phyloP scores from a whole-genome alignment of 2,113 vertebrate genomes.

The Accipiter virgatus region DNA sequence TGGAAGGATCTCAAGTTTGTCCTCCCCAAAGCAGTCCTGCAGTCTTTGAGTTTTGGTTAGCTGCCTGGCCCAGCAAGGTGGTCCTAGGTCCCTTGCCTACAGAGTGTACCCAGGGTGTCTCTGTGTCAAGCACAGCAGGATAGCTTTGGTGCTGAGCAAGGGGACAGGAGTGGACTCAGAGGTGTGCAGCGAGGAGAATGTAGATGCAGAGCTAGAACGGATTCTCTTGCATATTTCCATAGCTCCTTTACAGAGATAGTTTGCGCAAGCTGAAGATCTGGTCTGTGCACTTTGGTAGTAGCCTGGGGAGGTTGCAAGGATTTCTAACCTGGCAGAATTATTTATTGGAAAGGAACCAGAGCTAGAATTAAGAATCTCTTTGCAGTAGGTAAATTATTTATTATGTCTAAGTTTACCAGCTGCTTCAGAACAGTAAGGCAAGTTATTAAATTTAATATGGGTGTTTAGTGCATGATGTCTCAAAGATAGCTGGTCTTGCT shows the following conservation, averaged over 20 bases:
- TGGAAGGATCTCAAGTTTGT: not conserved
- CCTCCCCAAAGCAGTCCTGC: not conserved
- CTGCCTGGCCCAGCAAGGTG: not conserved
- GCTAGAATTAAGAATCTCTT: not conserved
- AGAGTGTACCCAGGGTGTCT: not conserved
- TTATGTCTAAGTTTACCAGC: not conserved
- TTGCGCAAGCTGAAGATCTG: not conserved
- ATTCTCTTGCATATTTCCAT: not conserved
- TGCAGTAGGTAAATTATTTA: not conserved
- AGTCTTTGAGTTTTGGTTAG: not conserved
- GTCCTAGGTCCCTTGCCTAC: not conserved
- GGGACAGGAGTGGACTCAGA: not conserved
- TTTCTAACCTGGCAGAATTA: constrained; percentile 17
- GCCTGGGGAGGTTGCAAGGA: not conserved
- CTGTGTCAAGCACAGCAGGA: not conserved
- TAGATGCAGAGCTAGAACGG: not conserved
- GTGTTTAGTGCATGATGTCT: not conserved
- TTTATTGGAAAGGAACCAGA: constrained; percentile 4
- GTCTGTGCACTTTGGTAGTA: not conserved
- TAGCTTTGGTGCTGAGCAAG: not conserved
- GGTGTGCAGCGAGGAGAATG: accelerated
- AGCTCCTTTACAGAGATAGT: not conserved
- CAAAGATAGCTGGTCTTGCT: not conserved
- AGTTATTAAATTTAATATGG: not conserved
- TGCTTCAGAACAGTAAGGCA: not conserved